A percentile compares a stretch with the other conserved stretches of the same genome.
These are phyloP conservation scores for Lepidochrysops patricia DNA, from an alignment of 2,888 invertebrate species.

Conservation along the genomic window DNA sequence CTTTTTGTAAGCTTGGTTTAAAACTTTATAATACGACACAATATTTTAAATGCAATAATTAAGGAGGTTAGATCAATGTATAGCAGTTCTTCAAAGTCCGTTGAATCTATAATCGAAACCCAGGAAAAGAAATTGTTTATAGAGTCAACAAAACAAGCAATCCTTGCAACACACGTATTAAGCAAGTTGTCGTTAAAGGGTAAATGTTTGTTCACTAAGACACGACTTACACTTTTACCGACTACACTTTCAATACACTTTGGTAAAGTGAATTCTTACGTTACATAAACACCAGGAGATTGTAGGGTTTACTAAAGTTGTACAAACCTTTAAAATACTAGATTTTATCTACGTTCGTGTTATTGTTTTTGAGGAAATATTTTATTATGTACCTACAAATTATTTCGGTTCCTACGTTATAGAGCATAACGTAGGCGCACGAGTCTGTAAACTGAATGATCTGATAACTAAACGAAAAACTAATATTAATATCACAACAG, in stretches of 20 bases:
- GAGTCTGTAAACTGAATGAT: neutral
- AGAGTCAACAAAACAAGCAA: neutral
- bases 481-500: neutral
- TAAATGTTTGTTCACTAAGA: slow-evolving; percentile 31
- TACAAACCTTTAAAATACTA: neutral
- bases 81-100: no score
- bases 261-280: slow-evolving; percentile 9
- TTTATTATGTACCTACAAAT: neutral
- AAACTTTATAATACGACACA: no score
- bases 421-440: no score
- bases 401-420: no score
- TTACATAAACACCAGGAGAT: neutral
- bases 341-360: neutral
- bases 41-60: no score
- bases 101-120: neutral
- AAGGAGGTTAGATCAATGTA: no score
- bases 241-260: slow-evolving; percentile 7
- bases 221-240: slow-evolving; percentile 29
- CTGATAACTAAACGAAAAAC: neutral
- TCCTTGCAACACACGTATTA: slow-evolving; percentile 13
- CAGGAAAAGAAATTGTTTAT: neutral
- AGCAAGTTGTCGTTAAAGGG: slow-evolving; percentile 22
- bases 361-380: neutral
- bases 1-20: neutral
- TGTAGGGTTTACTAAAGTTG: neutral